phyloP scores from a whole-genome alignment of 2,888 invertebrate genomes.

The Lacanobia oleracea region DNA sequence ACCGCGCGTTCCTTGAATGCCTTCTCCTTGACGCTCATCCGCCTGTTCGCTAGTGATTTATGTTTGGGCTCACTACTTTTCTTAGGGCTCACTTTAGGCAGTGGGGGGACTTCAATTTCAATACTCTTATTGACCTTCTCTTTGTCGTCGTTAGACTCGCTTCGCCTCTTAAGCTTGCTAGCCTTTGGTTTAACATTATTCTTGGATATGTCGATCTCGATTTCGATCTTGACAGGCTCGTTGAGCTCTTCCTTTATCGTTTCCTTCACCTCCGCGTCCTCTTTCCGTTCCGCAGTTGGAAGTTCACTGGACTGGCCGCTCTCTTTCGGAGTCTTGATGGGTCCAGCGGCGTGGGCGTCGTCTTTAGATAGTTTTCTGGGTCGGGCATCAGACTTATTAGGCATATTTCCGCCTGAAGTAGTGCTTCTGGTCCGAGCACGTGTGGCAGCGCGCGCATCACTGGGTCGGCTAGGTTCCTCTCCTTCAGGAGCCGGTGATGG shows the following conservation, averaged over 20 bases:
- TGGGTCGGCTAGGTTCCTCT: slow-evolving; percentile 92
- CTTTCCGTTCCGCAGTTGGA: slow-evolving; percentile 92
- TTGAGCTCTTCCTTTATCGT: slow-evolving; percentile 64
- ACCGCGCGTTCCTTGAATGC: slow-evolving; percentile 65
- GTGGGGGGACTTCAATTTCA: slow-evolving; percentile 58
- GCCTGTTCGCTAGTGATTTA: slow-evolving; percentile 69
- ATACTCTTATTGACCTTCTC: slow-evolving; percentile 68
- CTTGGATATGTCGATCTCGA: slow-evolving; percentile 66
- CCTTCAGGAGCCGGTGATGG: slow-evolving; percentile 94
- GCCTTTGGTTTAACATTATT: slow-evolving; percentile 75
- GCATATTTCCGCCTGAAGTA: slow-evolving; percentile 92
- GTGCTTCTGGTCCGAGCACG: slow-evolving; percentile 93
- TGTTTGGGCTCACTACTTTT: slow-evolving; percentile 77
- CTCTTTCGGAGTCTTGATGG: slow-evolving; percentile 90
- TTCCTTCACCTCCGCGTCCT: slow-evolving; percentile 90
- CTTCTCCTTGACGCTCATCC: slow-evolving; percentile 73
- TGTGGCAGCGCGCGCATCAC: slow-evolving; percentile 86
- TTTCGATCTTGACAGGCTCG: slow-evolving; percentile 5
- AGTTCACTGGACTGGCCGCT: slow-evolving; percentile 90
- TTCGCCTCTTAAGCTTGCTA: slow-evolving; percentile 68
- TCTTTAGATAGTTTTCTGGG: slow-evolving; percentile 88
- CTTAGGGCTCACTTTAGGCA: slow-evolving; percentile 75
- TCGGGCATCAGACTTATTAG: slow-evolving; percentile 91
- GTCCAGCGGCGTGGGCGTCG: slow-evolving; percentile 76
- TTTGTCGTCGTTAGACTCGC: slow-evolving; percentile 82